A percentile compares a stretch with the other conserved stretches of the same genome.
These are phyloP conservation scores for Cyphomyrus discorhynchus DNA, from an alignment of 2,113 vertebrate genomes.

Conservation along the genomic window DNA sequence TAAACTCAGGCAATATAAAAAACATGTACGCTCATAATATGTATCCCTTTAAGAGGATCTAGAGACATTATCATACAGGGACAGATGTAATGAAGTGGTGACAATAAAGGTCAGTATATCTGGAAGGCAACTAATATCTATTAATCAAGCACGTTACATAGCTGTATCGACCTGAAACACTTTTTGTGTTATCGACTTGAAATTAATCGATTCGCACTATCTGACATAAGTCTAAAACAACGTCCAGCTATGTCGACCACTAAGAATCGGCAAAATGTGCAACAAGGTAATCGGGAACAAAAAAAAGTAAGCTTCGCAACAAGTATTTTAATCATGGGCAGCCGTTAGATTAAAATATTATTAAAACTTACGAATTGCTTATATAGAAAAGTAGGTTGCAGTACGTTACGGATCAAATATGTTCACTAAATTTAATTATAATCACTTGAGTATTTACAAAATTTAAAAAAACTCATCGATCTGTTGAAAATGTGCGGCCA, in stretches of 20 bases:
- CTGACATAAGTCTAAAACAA: not conserved
- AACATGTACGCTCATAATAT: not conserved
- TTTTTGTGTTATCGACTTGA: not conserved
- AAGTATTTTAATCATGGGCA: not conserved
- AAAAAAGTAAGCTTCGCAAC: not conserved
- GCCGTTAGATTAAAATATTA: not conserved
- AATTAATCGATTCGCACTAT: not conserved
- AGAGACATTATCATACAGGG: not conserved
- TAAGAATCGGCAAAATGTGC: not conserved
- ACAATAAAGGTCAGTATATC: not conserved
- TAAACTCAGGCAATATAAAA: not conserved
- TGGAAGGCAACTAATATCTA: not conserved
- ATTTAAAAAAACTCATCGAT: not conserved
- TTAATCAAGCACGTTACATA: not conserved
- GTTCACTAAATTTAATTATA: not conserved
- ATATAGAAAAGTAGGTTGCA: not conserved
- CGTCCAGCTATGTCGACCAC: not conserved
- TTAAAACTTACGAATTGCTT: not conserved
- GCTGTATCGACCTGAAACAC: not conserved
- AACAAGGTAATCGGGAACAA: not conserved
- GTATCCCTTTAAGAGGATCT: not conserved
- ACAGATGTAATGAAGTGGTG: not conserved
- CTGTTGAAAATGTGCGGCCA: not conserved
- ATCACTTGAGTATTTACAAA: not conserved
- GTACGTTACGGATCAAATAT: not conserved